These are phyloP conservation scores for Dendropsophus ebraccatus DNA, from an alignment of 2,113 vertebrate species.

Conservation along the genomic window DNA sequence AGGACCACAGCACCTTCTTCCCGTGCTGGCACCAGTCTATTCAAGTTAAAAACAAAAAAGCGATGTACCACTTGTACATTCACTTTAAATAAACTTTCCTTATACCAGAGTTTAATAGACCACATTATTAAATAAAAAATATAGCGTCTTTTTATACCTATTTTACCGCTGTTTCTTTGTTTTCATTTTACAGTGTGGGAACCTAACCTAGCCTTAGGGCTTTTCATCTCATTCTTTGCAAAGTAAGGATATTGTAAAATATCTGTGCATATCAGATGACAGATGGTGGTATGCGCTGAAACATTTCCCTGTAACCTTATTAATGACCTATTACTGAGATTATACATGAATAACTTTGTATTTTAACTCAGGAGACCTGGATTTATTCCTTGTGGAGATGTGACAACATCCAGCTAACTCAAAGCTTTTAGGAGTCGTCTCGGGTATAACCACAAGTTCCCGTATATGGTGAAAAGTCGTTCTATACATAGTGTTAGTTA, in stretches of 20 bases:
- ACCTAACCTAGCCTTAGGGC: not conserved
- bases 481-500: not conserved
- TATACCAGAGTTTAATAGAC: too few species aligned
- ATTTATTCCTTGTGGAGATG: not conserved
- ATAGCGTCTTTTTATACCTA: too few species aligned
- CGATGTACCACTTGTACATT: too few species aligned
- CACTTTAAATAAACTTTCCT: too few species aligned
- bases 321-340: slow-evolving; percentile 21
- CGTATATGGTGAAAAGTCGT: not conserved
- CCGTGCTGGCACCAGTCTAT: too few species aligned
- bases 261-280: not conserved
- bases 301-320: not conserved
- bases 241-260: slow-evolving; percentile 20
- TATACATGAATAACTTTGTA: slow-evolving; percentile 1
- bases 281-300: slow-evolving; percentile 10
- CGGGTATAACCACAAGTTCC: not conserved
- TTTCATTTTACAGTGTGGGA: too few species aligned
- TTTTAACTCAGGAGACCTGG: not conserved
- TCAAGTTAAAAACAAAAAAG: too few species aligned
- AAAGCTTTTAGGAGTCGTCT: slow-evolving; percentile 16
- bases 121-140: too few species aligned
- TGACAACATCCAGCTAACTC: slow-evolving; percentile 2
- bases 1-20: too few species aligned
- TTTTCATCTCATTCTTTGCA: slow-evolving; percentile 11
- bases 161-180: too few species aligned